Conservation (phyloP, 2,888 invertebrate genomes). For the Orthosia incerta region DNA sequence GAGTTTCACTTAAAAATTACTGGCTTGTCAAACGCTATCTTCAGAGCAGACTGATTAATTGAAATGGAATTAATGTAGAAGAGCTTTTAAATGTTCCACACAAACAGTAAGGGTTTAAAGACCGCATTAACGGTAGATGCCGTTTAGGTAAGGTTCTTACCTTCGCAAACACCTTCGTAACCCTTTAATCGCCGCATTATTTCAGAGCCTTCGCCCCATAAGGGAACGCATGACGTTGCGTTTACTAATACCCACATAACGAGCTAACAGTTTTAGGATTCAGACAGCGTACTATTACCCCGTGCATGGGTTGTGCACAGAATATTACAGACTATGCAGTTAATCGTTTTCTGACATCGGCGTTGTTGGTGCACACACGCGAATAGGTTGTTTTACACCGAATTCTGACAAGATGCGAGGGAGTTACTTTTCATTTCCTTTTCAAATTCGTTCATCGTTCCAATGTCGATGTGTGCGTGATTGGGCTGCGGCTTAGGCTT, state of each 20-base stretch:
- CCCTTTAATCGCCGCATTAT: constrained; percentile 48
- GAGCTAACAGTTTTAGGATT: constrained; percentile 52
- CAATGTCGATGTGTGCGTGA: constrained; percentile 15
- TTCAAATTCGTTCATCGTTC: neutral
- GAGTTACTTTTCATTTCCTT: neutral
- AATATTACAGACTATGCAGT: constrained; percentile 33
- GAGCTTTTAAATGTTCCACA: constrained; percentile 8
- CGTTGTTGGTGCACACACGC: constrained; percentile 15
- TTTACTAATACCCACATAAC: constrained; percentile 55
- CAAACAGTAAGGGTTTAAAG: constrained; percentile 33
- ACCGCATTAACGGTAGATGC: constrained; percentile 38
- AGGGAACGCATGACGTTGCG: constrained; percentile 48
- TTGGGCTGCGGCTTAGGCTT: neutral
- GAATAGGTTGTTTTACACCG: neutral
- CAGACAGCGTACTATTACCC: constrained; percentile 44
- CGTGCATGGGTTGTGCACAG: constrained; percentile 24
- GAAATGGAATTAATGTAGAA: constrained; percentile 17
- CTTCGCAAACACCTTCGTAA: constrained; percentile 40
- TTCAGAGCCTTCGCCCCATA: constrained; percentile 26
- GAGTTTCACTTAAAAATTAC: neutral
- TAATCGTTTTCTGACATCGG: constrained; percentile 33
- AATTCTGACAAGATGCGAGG: neutral
- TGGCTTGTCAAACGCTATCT: constrained; percentile 1
- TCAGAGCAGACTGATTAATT: constrained; percentile 4
- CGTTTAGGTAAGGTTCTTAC: constrained; percentile 24